These are phyloP conservation scores for Oryctolagus cuniculus DNA, from an alignment of 2,113 vertebrate species.

Conservation along the genomic window mOryCun1.1 NC_091440.1:12700001-12700500, in stretches of 20 bases:
- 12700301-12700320: not conserved
- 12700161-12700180: conserved; percentile 8
- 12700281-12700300: not conserved
- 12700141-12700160: not conserved
- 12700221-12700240: not conserved
- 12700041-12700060: not conserved
- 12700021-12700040: conserved; percentile 41
- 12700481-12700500: not conserved
- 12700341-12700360: not conserved
- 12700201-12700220: not conserved
- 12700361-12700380: not conserved
- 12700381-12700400: not conserved
- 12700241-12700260: not conserved
- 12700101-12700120: not conserved
- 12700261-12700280: not conserved
- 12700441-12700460: conserved; percentile 8
- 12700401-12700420: not conserved
- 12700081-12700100: not conserved
- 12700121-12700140: not conserved
- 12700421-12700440: conserved; percentile 34
- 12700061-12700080: not conserved
- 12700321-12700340: not conserved
- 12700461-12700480: not conserved
- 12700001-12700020: not conserved
- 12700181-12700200: not conserved